Evolutionary conservation across 2,113 vertebrate species (phyloP).

Genomic region (Cervus canadensis): DNA sequence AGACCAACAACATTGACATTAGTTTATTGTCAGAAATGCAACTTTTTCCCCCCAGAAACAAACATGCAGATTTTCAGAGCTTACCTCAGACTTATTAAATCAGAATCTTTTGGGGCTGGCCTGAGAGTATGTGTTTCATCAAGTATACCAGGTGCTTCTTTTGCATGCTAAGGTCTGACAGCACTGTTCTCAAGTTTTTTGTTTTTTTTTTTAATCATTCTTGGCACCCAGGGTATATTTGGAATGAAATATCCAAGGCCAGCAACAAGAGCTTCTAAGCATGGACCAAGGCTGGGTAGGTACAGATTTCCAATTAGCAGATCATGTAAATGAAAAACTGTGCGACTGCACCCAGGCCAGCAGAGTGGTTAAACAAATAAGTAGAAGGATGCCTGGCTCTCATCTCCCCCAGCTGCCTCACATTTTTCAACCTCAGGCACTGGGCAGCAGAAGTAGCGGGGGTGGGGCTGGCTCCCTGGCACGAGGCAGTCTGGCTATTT

Average conservation of each 20-base stretch:
- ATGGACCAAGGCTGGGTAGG: background rate
- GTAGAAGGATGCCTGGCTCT: slow-evolving; percentile 48
- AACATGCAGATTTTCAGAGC: background rate
- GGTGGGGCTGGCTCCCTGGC: slow-evolving; percentile 32
- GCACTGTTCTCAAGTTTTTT: background rate
- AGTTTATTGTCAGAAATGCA: background rate
- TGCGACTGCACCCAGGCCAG: slow-evolving; percentile 26
- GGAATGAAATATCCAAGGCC: background rate
- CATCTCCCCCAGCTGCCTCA: slow-evolving; percentile 46
- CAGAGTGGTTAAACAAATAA: slow-evolving; percentile 60
- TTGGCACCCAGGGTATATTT: background rate
- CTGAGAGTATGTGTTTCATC: background rate
- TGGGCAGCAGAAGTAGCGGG: slow-evolving; percentile 38
- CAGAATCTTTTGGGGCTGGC: background rate
- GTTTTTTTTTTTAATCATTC: background rate
- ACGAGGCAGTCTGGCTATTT: slow-evolving; percentile 7
- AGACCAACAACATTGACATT: background rate
- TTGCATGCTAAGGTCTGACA: background rate
- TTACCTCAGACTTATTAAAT: background rate
- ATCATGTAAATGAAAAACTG: slow-evolving; percentile 39
- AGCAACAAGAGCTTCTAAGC: background rate
- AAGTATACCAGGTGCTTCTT: background rate
- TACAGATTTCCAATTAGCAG: slow-evolving; percentile 29
- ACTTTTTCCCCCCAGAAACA: background rate
- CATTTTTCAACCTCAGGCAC: slow-evolving; percentile 42